phyloP scores from a whole-genome alignment of 2,113 vertebrate species.

The Scortum barcoo region DNA sequence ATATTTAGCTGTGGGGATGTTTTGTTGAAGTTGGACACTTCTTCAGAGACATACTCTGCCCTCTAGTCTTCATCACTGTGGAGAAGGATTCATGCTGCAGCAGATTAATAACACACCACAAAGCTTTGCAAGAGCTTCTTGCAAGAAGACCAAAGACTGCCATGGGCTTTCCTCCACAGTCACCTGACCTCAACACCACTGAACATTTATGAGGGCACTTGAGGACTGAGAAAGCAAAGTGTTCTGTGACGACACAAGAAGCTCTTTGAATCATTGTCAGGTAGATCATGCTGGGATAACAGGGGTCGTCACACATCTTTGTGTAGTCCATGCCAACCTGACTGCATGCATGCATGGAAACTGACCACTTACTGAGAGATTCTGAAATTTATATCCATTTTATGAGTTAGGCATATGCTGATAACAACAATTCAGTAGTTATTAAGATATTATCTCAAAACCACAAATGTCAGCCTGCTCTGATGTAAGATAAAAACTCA shows the following conservation, averaged over 20 bases:
- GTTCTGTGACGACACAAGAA: background rate
- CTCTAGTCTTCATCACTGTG: background rate
- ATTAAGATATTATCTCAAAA: background rate
- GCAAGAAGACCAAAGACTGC: background rate
- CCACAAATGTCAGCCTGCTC: background rate
- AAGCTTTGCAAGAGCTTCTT: background rate
- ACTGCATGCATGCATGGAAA: no score
- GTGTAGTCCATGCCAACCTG: no score
- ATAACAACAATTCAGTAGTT: background rate
- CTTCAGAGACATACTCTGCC: background rate
- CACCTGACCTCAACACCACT: background rate
- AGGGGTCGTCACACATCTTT: no score
- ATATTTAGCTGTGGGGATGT: background rate
- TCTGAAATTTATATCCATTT: background rate
- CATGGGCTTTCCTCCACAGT: background rate
- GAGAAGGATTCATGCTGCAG: background rate
- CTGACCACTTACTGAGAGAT: no score
- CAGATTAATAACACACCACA: background rate
- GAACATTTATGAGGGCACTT: no score
- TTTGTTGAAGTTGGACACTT: no score
- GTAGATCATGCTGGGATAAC: no score
- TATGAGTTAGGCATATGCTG: background rate
- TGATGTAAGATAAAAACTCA: background rate
- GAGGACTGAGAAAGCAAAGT: background rate
- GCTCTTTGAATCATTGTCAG: background rate